Percentiles rank a stretch among this genome's conserved stretches.
These are phyloP conservation scores for Catamblyrhynchus diadema DNA, from an alignment of 2,797 vertebrate species.

Conservation along the genomic window DNA sequence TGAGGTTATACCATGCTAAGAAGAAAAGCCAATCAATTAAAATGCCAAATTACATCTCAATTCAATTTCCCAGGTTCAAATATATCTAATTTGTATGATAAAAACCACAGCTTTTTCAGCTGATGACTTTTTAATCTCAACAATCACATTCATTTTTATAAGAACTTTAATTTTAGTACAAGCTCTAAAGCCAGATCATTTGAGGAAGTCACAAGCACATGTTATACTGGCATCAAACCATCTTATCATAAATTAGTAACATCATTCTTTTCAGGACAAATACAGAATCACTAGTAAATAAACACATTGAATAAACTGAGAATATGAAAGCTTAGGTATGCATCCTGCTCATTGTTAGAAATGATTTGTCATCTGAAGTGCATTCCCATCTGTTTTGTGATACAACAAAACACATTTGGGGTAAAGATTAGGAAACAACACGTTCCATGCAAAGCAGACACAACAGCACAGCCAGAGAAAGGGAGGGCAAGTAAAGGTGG, in stretches of 20 bases:
- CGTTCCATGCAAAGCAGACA: slow-evolving; percentile 66
- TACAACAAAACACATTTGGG: slow-evolving; percentile 55
- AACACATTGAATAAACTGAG: slow-evolving; percentile 35
- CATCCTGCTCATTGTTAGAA: slow-evolving; percentile 38
- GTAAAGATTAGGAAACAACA: not conserved
- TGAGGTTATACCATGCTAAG: not conserved
- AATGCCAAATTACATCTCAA: not conserved
- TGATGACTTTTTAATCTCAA: not conserved
- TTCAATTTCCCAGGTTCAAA: not conserved
- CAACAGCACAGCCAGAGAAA: slow-evolving; percentile 33
- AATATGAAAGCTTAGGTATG: slow-evolving; percentile 18
- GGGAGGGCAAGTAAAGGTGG: slow-evolving; percentile 38
- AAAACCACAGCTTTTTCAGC: not conserved
- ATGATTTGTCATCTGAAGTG: slow-evolving; percentile 36
- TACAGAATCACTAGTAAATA: slow-evolving; percentile 65
- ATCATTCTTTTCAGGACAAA: not conserved
- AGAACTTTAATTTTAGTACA: not conserved
- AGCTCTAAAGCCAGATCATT: slow-evolving; percentile 14
- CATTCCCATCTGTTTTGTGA: slow-evolving; percentile 93
- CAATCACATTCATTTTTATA: not conserved
- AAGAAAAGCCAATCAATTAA: not conserved
- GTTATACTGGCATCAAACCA: slow-evolving; percentile 39
- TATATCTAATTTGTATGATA: not conserved
- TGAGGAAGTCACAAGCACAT: slow-evolving; percentile 49
- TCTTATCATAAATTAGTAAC: not conserved